Conservation (phyloP, 2,113 vertebrate genomes). For the Diphyllodes magnificus region DNA sequence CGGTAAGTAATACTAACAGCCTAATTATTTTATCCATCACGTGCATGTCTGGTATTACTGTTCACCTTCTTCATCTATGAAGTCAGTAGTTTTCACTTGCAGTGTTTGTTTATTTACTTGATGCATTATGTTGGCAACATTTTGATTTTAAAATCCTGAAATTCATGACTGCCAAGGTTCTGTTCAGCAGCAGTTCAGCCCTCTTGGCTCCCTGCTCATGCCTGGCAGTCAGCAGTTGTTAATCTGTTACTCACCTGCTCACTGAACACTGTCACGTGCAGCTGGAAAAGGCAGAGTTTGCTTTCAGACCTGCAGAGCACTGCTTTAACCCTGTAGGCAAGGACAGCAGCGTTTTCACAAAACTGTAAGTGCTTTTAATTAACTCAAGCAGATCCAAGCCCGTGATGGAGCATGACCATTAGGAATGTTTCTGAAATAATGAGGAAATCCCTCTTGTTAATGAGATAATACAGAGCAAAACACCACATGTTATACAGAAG, state of each 20-base stretch:
- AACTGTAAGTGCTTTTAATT: neutral
- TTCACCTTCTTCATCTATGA: neutral
- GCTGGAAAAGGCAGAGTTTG: neutral
- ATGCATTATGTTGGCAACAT: neutral
- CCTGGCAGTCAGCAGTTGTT: neutral
- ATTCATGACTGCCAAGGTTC: neutral
- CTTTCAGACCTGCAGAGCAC: neutral
- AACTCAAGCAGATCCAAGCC: neutral
- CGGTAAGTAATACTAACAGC: neutral
- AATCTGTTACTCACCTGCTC: neutral
- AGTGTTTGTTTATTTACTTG: neutral
- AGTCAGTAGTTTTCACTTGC: neutral
- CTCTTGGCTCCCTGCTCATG: neutral
- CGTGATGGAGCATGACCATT: accelerated
- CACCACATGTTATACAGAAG: accelerated
- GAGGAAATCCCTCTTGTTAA: neutral
- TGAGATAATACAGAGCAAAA: neutral
- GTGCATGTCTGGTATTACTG: neutral
- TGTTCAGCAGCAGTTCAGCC: neutral
- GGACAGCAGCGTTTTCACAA: neutral
- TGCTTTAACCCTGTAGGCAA: neutral
- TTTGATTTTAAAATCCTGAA: neutral
- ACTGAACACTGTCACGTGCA: accelerated
- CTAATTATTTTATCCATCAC: neutral
- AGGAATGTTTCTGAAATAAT: neutral